Percentiles rank a stretch among this genome's conserved stretches.
Evolutionary conservation across 2,888 invertebrate genomes (phyloP).

Genomic region (Dynastes tityus): DNA sequence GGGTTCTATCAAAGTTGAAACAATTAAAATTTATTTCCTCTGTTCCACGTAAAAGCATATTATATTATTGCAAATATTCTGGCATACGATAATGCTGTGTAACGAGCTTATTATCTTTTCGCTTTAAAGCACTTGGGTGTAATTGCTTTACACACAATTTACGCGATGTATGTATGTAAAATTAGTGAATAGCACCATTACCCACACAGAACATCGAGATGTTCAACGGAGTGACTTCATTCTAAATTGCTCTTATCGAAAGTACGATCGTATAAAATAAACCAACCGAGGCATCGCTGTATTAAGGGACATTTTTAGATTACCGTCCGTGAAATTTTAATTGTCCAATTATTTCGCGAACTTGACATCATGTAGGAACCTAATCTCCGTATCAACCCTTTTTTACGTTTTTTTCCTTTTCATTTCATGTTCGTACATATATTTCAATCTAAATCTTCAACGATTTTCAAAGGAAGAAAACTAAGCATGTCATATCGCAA

Average conservation of each 20-base stretch:
- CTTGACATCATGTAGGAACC: too few relatives aligned
- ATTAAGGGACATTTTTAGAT: not conserved
- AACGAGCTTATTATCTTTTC: not conserved
- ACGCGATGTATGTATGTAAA: too few relatives aligned
- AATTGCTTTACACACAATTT: conserved; percentile 14
- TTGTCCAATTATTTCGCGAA: not conserved
- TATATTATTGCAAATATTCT: not conserved
- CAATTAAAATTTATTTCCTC: too few relatives aligned
- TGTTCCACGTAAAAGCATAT: not conserved
- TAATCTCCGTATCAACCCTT: not conserved
- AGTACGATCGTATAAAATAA: conserved; percentile 8
- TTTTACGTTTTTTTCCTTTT: not conserved
- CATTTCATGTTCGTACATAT: not conserved
- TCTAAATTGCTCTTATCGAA: not conserved
- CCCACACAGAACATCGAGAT: not conserved
- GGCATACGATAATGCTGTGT: not conserved
- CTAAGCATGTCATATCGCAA: not conserved
- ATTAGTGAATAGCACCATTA: not conserved
- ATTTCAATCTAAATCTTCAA: not conserved
- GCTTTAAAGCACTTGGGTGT: not conserved
- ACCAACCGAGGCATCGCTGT: not conserved
- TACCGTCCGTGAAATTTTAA: conserved; percentile 4
- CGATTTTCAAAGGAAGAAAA: not conserved
- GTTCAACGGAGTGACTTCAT: not conserved
- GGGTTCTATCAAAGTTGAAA: too few relatives aligned